Evolutionary conservation across 2,113 vertebrate species (phyloP), one percentile per base, ranked within the genome.

Genomic region (Phycodurus eques): DNA sequence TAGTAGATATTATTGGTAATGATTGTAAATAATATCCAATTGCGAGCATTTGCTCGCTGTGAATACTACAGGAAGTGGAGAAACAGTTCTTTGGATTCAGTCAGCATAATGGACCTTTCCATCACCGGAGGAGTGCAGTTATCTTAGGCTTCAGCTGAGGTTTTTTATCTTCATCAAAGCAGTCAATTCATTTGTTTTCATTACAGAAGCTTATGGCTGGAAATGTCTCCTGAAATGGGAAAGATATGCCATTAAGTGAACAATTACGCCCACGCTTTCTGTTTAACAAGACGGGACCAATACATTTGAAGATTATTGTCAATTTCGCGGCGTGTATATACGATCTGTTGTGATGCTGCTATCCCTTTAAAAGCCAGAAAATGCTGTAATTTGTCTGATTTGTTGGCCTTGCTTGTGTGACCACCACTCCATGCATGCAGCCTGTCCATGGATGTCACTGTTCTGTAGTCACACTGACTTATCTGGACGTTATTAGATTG

Each of bases 171-270:
- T 43, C 76, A 43, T 82, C 80, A 75, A 83, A 82, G 74, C 71
- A 79, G 73, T 83, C 83, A 74, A 85, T 84, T 73, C 75, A 81
- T 87, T 88, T 86, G 77, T 90, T 87, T 87, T 88, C 80, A 88
- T 89, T 91, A 86, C 77, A 76, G 72, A 87, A 87, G 87, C 73
- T 85, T 81, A 89, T 90, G 73, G 80, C 70, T 75, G 73, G 79
- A 85, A 78, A 75, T 73, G 62, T 83, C 70, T 78, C 65, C 68
- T 83, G 72, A 83, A 85, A 85, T 71, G 70, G 76, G 77, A 80
- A 78, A 77, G 70, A 47, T 71, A 56, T 9, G 47, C 74, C 67
- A 72, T 78, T 83, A 67, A 84, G 56, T 79, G 75, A 80, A 53
- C 72, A 0, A 74, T 84, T 79, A 74, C 61, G 56, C 49, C 17